Evolutionary conservation across 2,797 vertebrate genomes (phyloP).

Genomic region (Lithobates pipiens): DNA sequence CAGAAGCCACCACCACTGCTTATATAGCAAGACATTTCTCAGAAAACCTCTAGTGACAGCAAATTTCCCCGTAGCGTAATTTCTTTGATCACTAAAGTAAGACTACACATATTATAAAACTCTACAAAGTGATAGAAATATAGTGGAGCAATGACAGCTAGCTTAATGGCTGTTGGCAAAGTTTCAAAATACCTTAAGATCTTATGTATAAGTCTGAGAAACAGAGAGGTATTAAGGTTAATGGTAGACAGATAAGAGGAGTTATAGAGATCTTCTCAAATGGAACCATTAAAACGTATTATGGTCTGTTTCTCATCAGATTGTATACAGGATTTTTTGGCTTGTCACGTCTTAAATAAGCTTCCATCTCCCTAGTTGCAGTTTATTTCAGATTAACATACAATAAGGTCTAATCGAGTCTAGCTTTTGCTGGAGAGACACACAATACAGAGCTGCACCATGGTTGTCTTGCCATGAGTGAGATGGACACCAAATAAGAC

Average conservation of each 20-base stretch:
- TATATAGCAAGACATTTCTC: not conserved
- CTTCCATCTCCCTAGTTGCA: not conserved
- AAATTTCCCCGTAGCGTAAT: not conserved
- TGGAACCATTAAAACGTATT: not conserved
- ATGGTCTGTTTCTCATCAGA: not conserved
- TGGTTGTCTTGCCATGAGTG: conserved; percentile 41
- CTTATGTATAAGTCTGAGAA: not conserved
- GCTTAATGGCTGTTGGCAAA: conserved; percentile 26
- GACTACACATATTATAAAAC: not conserved
- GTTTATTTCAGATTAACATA: not conserved
- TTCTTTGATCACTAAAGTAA: not conserved
- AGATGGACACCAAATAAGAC: conserved; percentile 41
- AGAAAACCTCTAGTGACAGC: not conserved
- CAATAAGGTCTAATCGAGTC: not conserved
- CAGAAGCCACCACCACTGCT: not conserved
- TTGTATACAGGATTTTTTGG: not conserved
- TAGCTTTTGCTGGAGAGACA: not conserved
- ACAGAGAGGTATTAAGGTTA: not conserved
- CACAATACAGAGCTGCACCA: not conserved
- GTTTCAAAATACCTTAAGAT: not conserved
- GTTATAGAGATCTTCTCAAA: not conserved
- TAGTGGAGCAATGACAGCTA: conserved; percentile 18
- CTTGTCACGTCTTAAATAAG: not conserved
- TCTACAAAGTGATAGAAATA: not conserved
- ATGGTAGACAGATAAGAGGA: not conserved